These are phyloP conservation scores for Macrobrachium rosenbergii DNA, from an alignment of 1,140 invertebrate species.

Conservation along the genomic window DNA sequence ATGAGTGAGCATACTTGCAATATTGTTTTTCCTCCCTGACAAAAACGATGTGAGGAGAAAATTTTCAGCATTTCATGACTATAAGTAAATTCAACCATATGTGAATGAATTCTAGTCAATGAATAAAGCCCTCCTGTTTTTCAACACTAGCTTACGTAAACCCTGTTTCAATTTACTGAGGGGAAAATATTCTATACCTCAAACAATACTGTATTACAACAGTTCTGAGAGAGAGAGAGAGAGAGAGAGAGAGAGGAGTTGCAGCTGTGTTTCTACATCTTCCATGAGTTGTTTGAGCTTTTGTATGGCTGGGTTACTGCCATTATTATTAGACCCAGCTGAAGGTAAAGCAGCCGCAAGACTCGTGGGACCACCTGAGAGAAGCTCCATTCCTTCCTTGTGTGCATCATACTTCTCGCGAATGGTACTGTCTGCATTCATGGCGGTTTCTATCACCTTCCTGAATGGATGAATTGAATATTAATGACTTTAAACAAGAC, in stretches of 20 bases:
- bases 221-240: no score
- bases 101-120: no score
- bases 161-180: no score
- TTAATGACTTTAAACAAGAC: no score
- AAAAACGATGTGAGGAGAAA: no score
- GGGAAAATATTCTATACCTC: background rate
- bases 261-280: conserved; percentile 87
- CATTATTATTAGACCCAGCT: conserved; percentile 67
- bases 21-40: no score
- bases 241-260: background rate
- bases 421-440: conserved; percentile 74
- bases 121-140: no score
- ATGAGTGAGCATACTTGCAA: no score
- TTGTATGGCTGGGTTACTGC: conserved; percentile 73
- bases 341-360: conserved; percentile 69
- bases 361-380: conserved; percentile 77
- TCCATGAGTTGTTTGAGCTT: conserved; percentile 86
- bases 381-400: conserved; percentile 83
- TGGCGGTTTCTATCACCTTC: conserved; percentile 67
- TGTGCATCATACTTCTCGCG: conserved; percentile 88
- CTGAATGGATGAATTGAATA: conserved; percentile 3
- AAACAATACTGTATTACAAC: background rate
- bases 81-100: no score
- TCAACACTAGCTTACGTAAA: no score
- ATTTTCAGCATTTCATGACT: no score